phyloP scores from a whole-genome alignment of 2,113 vertebrate genomes.

The Siniperca knerii region DNA sequence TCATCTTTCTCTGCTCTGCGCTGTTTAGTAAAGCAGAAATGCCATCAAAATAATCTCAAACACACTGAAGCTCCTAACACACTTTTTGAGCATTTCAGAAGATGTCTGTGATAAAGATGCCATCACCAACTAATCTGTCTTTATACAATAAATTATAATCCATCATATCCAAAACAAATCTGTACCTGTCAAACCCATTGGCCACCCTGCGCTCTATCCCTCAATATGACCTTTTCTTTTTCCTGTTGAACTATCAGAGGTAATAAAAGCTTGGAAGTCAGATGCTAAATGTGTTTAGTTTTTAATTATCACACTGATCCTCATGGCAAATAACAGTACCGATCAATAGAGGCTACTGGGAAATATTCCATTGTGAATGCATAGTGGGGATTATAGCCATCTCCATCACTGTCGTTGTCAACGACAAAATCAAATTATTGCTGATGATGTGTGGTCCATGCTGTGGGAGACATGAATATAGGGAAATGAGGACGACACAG shows the following conservation, averaged over 20 bases:
- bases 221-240: slow-evolving; percentile 83
- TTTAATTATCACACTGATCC: slow-evolving; percentile 87
- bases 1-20: background rate
- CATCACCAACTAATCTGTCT: slow-evolving; percentile 66
- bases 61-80: background rate
- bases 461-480: slow-evolving; percentile 40
- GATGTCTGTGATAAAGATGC: slow-evolving; percentile 40
- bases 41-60: background rate
- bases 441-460: slow-evolving; percentile 64
- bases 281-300: slow-evolving; percentile 83
- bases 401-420: slow-evolving; percentile 72
- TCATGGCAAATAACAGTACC: slow-evolving; percentile 85
- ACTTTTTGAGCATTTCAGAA: slow-evolving; percentile 23
- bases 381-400: slow-evolving; percentile 70
- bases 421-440: slow-evolving; percentile 79
- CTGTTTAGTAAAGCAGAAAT: background rate
- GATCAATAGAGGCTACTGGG: slow-evolving; percentile 84
- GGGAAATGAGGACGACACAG: slow-evolving; percentile 15
- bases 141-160: slow-evolving; percentile 68
- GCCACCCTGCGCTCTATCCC: slow-evolving; percentile 42
- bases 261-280: slow-evolving; percentile 78
- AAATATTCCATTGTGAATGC: slow-evolving; percentile 82
- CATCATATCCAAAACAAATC: slow-evolving; percentile 75
- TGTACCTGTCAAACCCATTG: slow-evolving; percentile 69
- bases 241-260: slow-evolving; percentile 75